Base-by-base conservation (phyloP, 2,888 invertebrate genomes). In the Eupsilia transversa region DNA sequence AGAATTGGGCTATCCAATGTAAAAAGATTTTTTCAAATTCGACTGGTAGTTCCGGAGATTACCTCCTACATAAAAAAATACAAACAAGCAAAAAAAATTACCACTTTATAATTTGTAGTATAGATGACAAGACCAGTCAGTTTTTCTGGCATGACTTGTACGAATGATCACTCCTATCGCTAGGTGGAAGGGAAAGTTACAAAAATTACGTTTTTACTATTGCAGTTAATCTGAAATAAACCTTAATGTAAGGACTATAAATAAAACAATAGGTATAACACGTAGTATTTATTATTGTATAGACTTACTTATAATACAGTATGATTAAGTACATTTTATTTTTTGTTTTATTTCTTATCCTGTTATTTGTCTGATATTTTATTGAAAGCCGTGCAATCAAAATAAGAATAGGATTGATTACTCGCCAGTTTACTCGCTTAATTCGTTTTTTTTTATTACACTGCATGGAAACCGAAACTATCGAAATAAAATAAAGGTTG, bases 241-340 rank as follows among this genome's bases (percentile, higher is more conserved):
- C 38, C 2, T 59, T 17, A 49, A 72, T 68, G 74, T 74, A 23
- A 14, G 23, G 23, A 66, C 30, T 71, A 71, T 72, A 79, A 86
- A 80, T 86, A 54, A 88, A 80, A 83, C 74, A 83, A 77, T 80
- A 77, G 65, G 3, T 78, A 30, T 84, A 80, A 86, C 84, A 82
- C 74, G 67, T 86, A 88, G 86, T 91, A 90, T 89, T 89, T 91
- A 90, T 88, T 89, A 77, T 82, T 88, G 86, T 88, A 84, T 84
- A 86, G 86, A 82, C 52, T 87, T 78, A 84, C 84, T 82, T 77
- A 73, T 72, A 83, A 84, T 86, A 89, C 86, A 88, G 79, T 84
- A 85, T 84, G 81, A 83, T 76, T 83, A 86, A 82, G 84, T 72
- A 78, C 64, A 66, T 67, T 65, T 56, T 14, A 61, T 49, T 54